Percentiles rank a stretch among this genome's conserved stretches.
These are phyloP conservation scores for Panurus biarmicus DNA, from an alignment of 2,113 vertebrate species.

Conservation along the genomic window DNA sequence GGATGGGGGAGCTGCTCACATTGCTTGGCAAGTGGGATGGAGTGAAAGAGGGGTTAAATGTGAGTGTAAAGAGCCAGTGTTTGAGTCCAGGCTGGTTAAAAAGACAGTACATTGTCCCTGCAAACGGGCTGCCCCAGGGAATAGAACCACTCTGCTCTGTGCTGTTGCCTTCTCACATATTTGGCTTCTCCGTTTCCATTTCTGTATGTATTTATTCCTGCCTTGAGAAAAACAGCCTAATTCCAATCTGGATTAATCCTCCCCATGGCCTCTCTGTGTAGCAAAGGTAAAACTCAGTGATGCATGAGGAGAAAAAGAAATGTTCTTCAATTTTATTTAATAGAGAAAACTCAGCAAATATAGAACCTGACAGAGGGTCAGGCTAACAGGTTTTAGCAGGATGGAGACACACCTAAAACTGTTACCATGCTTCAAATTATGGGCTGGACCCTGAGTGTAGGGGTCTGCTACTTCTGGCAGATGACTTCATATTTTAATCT, in stretches of 20 bases:
- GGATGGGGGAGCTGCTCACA: not conserved
- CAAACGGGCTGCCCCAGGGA: not conserved
- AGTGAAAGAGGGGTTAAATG: constrained; percentile 4
- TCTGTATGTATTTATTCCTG: constrained; percentile 36
- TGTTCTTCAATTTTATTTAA: not conserved
- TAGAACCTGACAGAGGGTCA: rapidly evolving
- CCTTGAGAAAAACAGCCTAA: not conserved
- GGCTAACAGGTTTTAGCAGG: not conserved
- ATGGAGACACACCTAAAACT: not conserved
- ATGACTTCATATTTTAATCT: not conserved
- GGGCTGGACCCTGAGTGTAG: not conserved
- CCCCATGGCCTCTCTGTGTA: not conserved
- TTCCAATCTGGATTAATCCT: not conserved
- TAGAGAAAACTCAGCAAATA: not conserved
- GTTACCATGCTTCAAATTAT: not conserved
- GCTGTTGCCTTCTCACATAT: not conserved
- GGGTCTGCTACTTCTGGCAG: not conserved
- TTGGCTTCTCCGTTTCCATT: constrained; percentile 38
- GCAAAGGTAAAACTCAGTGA: constrained; percentile 28
- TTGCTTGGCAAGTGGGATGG: not conserved
- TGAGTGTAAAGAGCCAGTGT: not conserved
- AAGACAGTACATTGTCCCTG: constrained; percentile 11
- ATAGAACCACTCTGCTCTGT: not conserved
- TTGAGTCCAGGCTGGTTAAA: not conserved
- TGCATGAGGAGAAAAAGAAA: not conserved